phyloP scores from a whole-genome alignment of 2,888 invertebrate genomes.

The Amblyjoppa fuscipennis region DNA sequence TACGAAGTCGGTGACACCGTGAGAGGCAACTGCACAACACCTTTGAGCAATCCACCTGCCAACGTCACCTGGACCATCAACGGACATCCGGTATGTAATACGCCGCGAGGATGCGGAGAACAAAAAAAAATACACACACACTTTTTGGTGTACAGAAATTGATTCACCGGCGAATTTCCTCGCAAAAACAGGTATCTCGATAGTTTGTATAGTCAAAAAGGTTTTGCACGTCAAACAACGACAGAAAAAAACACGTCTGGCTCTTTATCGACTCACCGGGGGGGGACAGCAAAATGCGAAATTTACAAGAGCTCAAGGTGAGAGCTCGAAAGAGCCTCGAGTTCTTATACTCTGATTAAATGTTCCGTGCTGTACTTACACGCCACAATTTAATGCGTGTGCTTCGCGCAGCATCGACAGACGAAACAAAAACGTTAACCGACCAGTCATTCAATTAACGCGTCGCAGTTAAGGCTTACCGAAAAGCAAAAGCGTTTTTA shows the following conservation, averaged over 20 bases:
- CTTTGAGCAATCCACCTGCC: slow-evolving; percentile 89
- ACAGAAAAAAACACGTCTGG: not conserved
- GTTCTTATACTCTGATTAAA: slow-evolving; percentile 29
- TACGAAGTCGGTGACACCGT: slow-evolving; percentile 90
- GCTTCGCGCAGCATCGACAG: not conserved
- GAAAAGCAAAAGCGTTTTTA: not conserved
- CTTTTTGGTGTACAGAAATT: not conserved
- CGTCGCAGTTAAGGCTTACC: not conserved
- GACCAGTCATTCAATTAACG: slow-evolving; percentile 20
- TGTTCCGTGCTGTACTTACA: slow-evolving; percentile 18
- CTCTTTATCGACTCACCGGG: slow-evolving; percentile 1
- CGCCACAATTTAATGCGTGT: slow-evolving; percentile 38
- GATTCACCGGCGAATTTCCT: slow-evolving; percentile 16
- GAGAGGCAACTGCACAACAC: slow-evolving; percentile 90
- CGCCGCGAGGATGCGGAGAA: slow-evolving; percentile 55
- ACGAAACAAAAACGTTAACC: not conserved
- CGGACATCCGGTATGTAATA: slow-evolving; percentile 84
- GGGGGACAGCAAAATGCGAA: slow-evolving; percentile 19
- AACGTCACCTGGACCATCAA: slow-evolving; percentile 91
- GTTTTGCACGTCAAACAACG: slow-evolving; percentile 2
- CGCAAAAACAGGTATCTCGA: slow-evolving; percentile 35
- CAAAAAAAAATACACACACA: slow-evolving; percentile 11
- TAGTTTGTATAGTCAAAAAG: not conserved
- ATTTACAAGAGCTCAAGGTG: slow-evolving; percentile 2
- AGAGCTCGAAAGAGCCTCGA: slow-evolving; percentile 1